phyloP scores from a whole-genome alignment of 2,797 vertebrate genomes.

The Rhynchotus rufescens region DNA sequence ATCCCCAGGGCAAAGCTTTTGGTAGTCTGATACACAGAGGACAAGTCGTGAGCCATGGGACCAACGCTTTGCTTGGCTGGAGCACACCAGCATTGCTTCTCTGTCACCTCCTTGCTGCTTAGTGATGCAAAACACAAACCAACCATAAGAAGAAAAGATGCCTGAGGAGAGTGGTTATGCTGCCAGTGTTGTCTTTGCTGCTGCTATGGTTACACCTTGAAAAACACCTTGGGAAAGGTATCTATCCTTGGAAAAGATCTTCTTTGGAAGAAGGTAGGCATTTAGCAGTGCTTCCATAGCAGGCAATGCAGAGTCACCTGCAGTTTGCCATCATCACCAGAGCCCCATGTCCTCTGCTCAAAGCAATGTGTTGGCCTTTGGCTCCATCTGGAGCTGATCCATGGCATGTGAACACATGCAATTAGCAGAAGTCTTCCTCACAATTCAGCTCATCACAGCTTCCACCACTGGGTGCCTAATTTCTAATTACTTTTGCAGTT shows the following conservation, averaged over 20 bases:
- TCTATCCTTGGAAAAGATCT: neutral
- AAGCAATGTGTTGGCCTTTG: neutral
- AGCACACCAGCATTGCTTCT: neutral
- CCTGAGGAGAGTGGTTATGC: neutral
- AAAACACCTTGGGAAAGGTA: neutral
- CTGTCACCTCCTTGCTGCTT: fast-evolving
- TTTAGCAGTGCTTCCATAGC: neutral
- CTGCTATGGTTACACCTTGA: neutral
- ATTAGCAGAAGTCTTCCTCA: fast-evolving
- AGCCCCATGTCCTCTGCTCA: fast-evolving
- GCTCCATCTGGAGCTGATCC: conserved; percentile 52
- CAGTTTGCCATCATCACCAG: fast-evolving
- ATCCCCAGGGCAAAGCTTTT: neutral
- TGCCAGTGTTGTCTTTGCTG: neutral
- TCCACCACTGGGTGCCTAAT: fast-evolving
- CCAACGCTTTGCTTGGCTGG: fast-evolving
- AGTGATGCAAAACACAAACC: fast-evolving
- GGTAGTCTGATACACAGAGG: neutral
- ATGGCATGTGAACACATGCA: fast-evolving
- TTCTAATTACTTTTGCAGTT: neutral
- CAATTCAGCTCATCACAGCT: neutral
- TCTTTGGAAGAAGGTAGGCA: neutral
- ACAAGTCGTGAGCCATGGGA: neutral
- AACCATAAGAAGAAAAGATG: fast-evolving
- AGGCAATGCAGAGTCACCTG: fast-evolving